A percentile compares a stretch with the other conserved stretches of the same genome.
These are phyloP conservation scores for Podocnemis expansa DNA, from an alignment of 2,113 vertebrate genomes.

Conservation along the genomic window DNA sequence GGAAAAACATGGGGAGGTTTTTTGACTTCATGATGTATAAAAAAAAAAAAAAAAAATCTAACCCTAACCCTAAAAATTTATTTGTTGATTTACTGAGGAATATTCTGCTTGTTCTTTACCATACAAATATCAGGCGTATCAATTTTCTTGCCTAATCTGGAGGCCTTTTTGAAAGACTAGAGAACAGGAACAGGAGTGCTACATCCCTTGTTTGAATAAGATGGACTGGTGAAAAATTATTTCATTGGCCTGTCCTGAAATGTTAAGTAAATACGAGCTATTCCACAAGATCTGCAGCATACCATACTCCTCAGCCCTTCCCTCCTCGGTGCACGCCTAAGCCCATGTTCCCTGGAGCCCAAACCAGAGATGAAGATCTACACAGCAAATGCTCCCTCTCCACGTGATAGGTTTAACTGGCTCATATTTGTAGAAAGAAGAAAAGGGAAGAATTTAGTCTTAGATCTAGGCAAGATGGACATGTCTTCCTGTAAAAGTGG, in stretches of 20 bases:
- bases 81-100: not conserved
- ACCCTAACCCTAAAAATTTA: too few species aligned
- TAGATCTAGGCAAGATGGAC: not conserved
- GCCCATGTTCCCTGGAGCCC: not conserved
- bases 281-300: not conserved
- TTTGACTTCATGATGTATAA: not conserved
- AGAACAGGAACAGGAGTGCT: not conserved
- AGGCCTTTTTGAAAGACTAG: not conserved
- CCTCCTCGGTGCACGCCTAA: not conserved
- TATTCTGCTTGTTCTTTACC: not conserved
- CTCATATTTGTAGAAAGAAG: not conserved
- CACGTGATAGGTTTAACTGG: not conserved
- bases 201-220: not conserved
- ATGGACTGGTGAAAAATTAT: not conserved
- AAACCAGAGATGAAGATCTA: too few species aligned
- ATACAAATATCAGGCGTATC: not conserved
- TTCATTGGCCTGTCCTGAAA: not conserved
- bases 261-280: not conserved
- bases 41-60: too few species aligned
- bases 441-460: not conserved
- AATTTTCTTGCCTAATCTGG: not conserved
- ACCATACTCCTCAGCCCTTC: not conserved
- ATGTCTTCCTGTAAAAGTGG: not conserved
- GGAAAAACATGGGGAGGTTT: not conserved
- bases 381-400: too few species aligned